phyloP scores from a whole-genome alignment of 2,113 vertebrate genomes.

The Strix uralensis region DNA sequence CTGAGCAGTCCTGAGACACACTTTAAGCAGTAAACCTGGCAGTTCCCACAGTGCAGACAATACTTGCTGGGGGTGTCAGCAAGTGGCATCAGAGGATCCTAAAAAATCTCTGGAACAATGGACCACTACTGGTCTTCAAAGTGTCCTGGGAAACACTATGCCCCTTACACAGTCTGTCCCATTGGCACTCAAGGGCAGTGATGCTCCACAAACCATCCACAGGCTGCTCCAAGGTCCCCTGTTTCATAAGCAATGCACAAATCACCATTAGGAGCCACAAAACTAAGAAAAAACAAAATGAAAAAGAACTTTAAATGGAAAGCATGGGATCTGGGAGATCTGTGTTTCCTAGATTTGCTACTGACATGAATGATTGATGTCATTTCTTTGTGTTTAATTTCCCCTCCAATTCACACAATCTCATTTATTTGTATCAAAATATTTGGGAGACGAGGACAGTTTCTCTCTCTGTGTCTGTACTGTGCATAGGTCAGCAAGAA shows the following conservation, averaged over 20 bases:
- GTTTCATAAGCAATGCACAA: neutral
- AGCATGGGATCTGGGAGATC: neutral
- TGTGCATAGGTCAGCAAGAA: neutral
- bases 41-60: neutral
- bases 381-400: neutral
- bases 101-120: neutral
- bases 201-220: neutral
- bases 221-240: neutral
- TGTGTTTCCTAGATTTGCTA: neutral
- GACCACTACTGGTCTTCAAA: neutral
- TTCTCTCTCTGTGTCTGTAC: neutral
- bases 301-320: neutral
- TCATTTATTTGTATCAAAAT: neutral
- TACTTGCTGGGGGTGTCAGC: neutral
- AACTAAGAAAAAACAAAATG: neutral
- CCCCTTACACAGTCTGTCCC: neutral
- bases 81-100: neutral
- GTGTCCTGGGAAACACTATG: neutral
- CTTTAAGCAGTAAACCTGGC: neutral
- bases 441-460: neutral
- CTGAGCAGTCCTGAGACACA: neutral
- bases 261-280: neutral
- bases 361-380: neutral
- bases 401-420: neutral
- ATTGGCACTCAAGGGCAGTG: rapidly evolving